Evolutionary conservation across 1,140 invertebrate genomes (phyloP).

Genomic region (Heliothis virescens): DNA sequence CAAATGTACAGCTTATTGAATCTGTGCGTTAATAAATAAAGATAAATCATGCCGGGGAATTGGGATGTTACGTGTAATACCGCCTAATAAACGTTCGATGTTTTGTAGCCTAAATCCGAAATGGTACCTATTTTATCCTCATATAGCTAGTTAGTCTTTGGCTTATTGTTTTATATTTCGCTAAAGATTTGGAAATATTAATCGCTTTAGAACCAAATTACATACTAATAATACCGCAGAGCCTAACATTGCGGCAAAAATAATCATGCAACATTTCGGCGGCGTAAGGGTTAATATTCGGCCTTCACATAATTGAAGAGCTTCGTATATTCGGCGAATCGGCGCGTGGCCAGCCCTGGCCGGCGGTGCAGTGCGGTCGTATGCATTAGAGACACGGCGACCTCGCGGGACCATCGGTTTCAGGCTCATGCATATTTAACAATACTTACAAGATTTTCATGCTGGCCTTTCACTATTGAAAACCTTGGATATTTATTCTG

Average conservation of each 20-base stretch:
- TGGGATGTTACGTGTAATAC: neutral
- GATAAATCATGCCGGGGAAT: neutral
- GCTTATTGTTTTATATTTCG: too few relatives aligned
- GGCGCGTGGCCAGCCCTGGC: conserved; percentile 2
- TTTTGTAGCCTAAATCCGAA: too few relatives aligned
- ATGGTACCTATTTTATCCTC: neutral
- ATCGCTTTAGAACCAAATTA: too few relatives aligned
- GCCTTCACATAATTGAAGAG: conserved; percentile 9
- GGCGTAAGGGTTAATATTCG: neutral
- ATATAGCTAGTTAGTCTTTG: neutral
- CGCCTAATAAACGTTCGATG: neutral
- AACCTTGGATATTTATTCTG: neutral
- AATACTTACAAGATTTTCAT: neutral
- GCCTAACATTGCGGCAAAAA: conserved; percentile 7
- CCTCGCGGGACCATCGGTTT: conserved; percentile 19
- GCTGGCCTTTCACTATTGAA: neutral
- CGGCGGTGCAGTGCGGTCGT: conserved; percentile 15
- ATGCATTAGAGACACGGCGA: conserved; percentile 25
- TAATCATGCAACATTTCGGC: neutral
- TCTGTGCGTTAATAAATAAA: conserved; percentile 5
- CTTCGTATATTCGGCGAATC: neutral
- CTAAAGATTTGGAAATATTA: too few relatives aligned
- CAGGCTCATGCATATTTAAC: neutral
- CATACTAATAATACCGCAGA: neutral
- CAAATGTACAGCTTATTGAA: neutral